Percentiles rank a stretch among this genome's conserved stretches.
phyloP scores from a whole-genome alignment of 2,888 invertebrate genomes.

The Sympetrum striolatum region DNA sequence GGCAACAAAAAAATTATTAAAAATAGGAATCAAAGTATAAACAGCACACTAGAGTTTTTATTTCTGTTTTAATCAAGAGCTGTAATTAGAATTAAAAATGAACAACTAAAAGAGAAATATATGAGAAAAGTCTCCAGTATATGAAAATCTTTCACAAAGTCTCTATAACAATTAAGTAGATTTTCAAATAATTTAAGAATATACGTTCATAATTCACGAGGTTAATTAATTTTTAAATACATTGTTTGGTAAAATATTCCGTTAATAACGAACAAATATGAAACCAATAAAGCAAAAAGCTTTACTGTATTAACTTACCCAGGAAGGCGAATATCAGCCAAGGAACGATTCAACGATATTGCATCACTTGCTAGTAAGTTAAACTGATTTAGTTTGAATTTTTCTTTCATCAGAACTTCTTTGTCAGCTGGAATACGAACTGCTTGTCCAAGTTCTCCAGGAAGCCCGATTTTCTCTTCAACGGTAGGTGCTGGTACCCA shows the following conservation, averaged over 20 bases:
- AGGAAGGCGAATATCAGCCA: slow-evolving; percentile 91
- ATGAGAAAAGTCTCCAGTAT: too few species aligned
- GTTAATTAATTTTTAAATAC: not conserved
- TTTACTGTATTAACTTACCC: slow-evolving; percentile 70
- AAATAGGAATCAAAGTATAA: too few species aligned
- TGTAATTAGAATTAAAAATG: too few species aligned
- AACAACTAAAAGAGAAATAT: too few species aligned
- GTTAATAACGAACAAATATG: not conserved
- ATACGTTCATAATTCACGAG: not conserved
- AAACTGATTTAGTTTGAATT: slow-evolving; percentile 98
- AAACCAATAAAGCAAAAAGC: not conserved
- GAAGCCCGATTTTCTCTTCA: slow-evolving; percentile 70
- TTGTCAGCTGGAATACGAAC: slow-evolving; percentile 88
- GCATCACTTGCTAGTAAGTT: slow-evolving; percentile 97
- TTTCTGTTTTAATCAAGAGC: too few species aligned
- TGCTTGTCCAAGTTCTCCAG: slow-evolving; percentile 92
- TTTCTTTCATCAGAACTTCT: slow-evolving; percentile 88
- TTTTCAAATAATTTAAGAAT: not conserved
- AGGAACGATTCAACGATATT: slow-evolving; percentile 94
- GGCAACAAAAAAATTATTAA: too few species aligned
- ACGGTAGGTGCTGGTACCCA: slow-evolving; percentile 80
- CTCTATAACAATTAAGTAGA: too few species aligned
- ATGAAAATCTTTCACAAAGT: too few species aligned
- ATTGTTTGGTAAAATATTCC: not conserved
- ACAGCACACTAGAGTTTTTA: too few species aligned